Evolutionary conservation across 2,888 invertebrate genomes (phyloP).

Genomic region (Unio delphinus): DNA sequence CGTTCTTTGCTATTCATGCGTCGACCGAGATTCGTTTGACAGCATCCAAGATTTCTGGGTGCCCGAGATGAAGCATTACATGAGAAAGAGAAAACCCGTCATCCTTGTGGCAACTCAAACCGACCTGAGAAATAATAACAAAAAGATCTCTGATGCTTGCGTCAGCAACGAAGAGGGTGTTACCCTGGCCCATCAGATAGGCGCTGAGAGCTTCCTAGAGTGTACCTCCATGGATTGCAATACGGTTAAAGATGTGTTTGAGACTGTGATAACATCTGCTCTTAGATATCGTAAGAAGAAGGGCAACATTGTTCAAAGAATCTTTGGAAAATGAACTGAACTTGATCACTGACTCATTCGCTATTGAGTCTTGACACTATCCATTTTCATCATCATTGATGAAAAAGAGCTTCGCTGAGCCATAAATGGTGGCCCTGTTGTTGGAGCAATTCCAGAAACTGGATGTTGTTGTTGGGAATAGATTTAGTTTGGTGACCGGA

Average conservation of each 20-base stretch:
- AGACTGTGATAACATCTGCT: constrained; percentile 47
- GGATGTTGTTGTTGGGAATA: too few relatives aligned
- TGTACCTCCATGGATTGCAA: constrained; percentile 48
- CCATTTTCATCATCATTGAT: too few relatives aligned
- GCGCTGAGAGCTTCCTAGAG: constrained; percentile 53
- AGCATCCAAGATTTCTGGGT: constrained; percentile 55
- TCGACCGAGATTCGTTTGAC: constrained; percentile 49
- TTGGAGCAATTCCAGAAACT: too few relatives aligned
- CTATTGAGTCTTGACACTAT: too few relatives aligned
- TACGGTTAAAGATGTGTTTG: constrained; percentile 49
- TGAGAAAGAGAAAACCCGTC: constrained; percentile 44
- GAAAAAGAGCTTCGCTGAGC: too few relatives aligned
- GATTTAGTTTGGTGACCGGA: too few relatives aligned
- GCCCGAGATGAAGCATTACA: constrained; percentile 50
- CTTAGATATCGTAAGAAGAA: constrained; percentile 47
- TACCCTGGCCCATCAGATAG: constrained; percentile 48
- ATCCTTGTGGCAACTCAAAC: constrained; percentile 56
- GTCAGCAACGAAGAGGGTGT: constrained; percentile 43
- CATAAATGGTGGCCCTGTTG: too few relatives aligned
- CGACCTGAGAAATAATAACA: constrained; percentile 39
- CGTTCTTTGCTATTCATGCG: constrained; percentile 54
- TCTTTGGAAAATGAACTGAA: constrained; percentile 28
- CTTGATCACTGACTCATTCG: too few relatives aligned
- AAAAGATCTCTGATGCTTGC: constrained; percentile 6
- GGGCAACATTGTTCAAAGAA: constrained; percentile 32